Base-by-base conservation (phyloP, 2,113 vertebrate species). In the Sturnus vulgaris region DNA sequence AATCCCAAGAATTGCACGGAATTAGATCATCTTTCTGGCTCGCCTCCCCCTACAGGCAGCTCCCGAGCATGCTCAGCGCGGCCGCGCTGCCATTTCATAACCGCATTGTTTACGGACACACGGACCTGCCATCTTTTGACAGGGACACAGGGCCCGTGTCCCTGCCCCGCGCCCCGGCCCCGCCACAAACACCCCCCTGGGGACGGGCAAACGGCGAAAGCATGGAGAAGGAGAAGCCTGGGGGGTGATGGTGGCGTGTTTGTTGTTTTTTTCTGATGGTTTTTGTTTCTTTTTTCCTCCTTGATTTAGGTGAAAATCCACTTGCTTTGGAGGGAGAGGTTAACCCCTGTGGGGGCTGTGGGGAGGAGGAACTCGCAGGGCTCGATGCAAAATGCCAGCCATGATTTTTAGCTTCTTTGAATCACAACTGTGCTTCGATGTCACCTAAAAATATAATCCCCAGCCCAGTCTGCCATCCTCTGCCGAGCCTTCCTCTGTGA, bases 41-140 rank as follows among this genome's bases (percentile, higher is more conserved):
- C 92, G 90, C 95, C 97, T 98, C 98, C 98, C 98, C 98, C 98
- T 98, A 97, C 98, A 98, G 98, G 98, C 96, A 84, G 96, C 95
- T 97, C 90, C 94, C 96, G 98, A 98, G 98, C 95, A 94, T 96
- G 95, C 97, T 94, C 97, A 93, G 93, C 97, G 88, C 97, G 97
- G 97, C 98, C 96, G 96, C 96, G 97, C 98, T 98, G 98, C 98
- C 98, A 99, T 98, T 98, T 98, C 98, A 97, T 98, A 98, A 98
- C 97, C 96, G 98, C 98, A 98, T 97, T 98, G 98, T 98, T 98
- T 98, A 98, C 98, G 97, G 97, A 97, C 98, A 98, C 96, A 94
- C 91, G 64, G 95, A 86, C 95, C 97, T 96, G 96, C 95, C 95
- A 94, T 95, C 80, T 97, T 96, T 94, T 81, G 60, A 90, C 93